Percentiles rank a stretch among this genome's conserved stretches.
These are phyloP conservation scores for Coregonus sp. DNA, from an alignment of 2,797 vertebrate species.

Conservation along the genomic window DNA sequence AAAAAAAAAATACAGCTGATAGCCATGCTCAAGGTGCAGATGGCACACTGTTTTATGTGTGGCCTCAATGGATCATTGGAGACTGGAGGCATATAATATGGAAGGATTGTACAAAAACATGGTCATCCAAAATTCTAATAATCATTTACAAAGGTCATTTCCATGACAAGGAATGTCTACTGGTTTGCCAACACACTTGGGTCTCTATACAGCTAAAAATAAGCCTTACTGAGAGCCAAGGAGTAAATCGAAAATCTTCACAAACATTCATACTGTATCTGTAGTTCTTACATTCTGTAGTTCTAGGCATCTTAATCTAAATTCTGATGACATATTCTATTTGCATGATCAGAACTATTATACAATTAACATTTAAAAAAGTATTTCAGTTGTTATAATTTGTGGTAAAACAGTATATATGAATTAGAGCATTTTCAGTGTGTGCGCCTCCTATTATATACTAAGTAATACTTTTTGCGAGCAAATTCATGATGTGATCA, in stretches of 20 bases:
- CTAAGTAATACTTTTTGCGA: slow-evolving; percentile 37
- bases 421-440: background rate
- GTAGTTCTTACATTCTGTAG: background rate
- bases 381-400: background rate
- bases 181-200: slow-evolving; percentile 58
- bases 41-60: slow-evolving; percentile 80
- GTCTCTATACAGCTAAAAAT: slow-evolving; percentile 47
- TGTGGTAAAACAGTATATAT: background rate
- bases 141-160: slow-evolving; percentile 79
- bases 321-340: background rate
- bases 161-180: slow-evolving; percentile 69
- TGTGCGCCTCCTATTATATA: slow-evolving; percentile 33
- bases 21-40: slow-evolving; percentile 79
- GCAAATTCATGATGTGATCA: slow-evolving; percentile 68
- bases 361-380: background rate
- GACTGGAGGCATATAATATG: slow-evolving; percentile 75
- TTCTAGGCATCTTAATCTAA: background rate
- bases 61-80: slow-evolving; percentile 78
- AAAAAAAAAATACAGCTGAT: slow-evolving; percentile 58
- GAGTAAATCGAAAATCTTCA: background rate
- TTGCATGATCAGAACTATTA: too few relatives aligned
- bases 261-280: background rate
- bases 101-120: slow-evolving; percentile 68
- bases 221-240: slow-evolving; percentile 24
- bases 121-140: slow-evolving; percentile 75